Evolutionary conservation across 2,888 invertebrate genomes (phyloP).

Genomic region (Deilephila porcellus): DNA sequence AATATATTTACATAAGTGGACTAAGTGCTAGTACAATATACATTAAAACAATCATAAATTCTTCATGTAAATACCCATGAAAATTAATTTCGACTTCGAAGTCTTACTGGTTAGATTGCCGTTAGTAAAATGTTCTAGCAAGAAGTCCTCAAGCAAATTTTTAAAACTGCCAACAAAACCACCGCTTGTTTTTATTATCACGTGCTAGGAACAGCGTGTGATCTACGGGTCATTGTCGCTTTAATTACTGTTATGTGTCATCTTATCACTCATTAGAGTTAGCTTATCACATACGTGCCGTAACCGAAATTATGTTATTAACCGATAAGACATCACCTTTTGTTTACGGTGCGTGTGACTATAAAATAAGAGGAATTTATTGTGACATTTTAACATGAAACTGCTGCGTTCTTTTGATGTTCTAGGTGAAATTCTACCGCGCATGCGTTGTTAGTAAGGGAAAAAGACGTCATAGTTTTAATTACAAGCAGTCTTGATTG

Average conservation of each 20-base stretch:
- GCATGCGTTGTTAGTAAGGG: too few species aligned
- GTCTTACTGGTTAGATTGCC: too few species aligned
- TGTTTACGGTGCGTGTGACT: neutral
- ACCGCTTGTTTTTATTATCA: neutral
- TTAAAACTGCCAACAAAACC: neutral
- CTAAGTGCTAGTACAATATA: too few species aligned
- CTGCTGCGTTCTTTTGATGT: neutral
- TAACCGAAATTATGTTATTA: constrained; percentile 5
- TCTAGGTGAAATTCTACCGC: too few species aligned
- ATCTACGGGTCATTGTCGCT: constrained; percentile 21
- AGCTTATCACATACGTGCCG: constrained; percentile 4
- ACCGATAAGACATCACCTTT: neutral
- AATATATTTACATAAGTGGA: too few species aligned
- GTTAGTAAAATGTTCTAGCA: too few species aligned
- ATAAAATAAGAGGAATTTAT: neutral
- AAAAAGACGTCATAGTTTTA: too few species aligned
- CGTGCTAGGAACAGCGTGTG: neutral
- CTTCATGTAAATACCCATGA: too few species aligned
- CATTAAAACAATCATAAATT: too few species aligned
- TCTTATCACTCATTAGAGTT: constrained; percentile 18
- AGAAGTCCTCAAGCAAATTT: neutral
- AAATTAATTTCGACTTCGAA: too few species aligned
- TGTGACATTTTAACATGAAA: too few species aligned
- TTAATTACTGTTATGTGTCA: constrained; percentile 19
- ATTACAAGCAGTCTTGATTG: too few species aligned